Evolutionary conservation across 2,113 vertebrate genomes (phyloP).

Genomic region (Gopherus evgoodei): DNA sequence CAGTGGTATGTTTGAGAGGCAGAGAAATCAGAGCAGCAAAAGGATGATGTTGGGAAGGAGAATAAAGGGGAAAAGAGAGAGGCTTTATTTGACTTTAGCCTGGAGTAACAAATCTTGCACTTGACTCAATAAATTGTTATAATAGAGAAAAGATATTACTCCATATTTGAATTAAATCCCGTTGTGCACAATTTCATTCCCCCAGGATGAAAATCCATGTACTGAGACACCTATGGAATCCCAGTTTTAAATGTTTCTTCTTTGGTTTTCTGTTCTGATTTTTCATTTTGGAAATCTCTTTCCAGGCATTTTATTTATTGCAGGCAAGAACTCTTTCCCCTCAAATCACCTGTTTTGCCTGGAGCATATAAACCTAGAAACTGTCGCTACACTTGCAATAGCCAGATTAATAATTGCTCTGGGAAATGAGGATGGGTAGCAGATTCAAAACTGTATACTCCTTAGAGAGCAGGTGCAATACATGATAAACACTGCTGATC

Average conservation of each 20-base stretch:
- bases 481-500: slow-evolving; percentile 66
- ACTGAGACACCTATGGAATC: neutral
- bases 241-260: neutral
- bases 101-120: neutral
- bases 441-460: slow-evolving; percentile 43
- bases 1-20: fast-evolving
- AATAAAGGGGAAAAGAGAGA: neutral
- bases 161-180: neutral
- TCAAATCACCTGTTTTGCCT: slow-evolving; percentile 35
- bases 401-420: slow-evolving; percentile 52
- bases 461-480: slow-evolving; percentile 32
- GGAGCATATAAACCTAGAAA: slow-evolving; percentile 46
- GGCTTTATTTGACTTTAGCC: neutral
- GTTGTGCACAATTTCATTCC: neutral
- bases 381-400: slow-evolving; percentile 69
- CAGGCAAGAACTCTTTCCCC: slow-evolving; percentile 36
- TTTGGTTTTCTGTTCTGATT: neutral
- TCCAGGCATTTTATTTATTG: slow-evolving; percentile 6
- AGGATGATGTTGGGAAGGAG: neutral
- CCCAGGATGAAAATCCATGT: neutral
- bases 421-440: slow-evolving; percentile 56
- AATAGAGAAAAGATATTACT: neutral
- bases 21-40: neutral
- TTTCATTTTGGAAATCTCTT: slow-evolving; percentile 34
- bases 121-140: neutral